A percentile compares a stretch with the other conserved stretches of the same genome.
Conservation (phyloP, 2,113 vertebrate species). For the Macrotus californicus region DNA sequence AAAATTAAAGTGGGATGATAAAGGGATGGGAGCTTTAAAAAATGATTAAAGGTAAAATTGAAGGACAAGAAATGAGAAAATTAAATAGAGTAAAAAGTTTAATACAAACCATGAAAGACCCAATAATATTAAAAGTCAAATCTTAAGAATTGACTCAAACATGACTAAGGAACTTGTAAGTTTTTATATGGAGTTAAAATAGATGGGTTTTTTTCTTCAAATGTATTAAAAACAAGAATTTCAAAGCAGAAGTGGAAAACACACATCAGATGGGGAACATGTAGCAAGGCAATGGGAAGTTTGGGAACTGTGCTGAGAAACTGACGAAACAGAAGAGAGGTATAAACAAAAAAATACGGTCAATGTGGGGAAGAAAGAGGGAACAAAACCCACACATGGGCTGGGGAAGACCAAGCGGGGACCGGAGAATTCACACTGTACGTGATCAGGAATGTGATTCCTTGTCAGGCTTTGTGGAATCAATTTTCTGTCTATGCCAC, state of each 20-base stretch:
- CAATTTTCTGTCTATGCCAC: background rate
- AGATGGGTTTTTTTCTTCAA: background rate
- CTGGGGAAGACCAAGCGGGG: accelerated
- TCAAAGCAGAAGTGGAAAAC: background rate
- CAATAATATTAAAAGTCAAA: background rate
- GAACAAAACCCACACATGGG: background rate
- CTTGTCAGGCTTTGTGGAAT: accelerated
- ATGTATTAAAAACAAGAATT: background rate
- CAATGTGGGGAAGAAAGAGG: accelerated
- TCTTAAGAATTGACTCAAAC: background rate
- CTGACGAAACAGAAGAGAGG: background rate
- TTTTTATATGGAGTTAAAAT: background rate
- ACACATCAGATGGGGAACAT: background rate
- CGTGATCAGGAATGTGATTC: accelerated
- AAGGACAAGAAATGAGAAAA: background rate
- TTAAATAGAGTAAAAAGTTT: background rate
- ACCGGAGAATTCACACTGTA: accelerated
- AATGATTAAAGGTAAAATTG: background rate
- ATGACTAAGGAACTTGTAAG: background rate
- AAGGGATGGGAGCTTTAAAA: background rate
- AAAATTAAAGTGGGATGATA: background rate
- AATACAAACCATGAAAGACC: background rate
- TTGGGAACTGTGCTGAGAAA: background rate
- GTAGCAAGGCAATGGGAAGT: background rate
- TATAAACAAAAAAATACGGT: background rate